phyloP scores from a whole-genome alignment of 1,140 invertebrate species.

The Gryon sp. region DNA sequence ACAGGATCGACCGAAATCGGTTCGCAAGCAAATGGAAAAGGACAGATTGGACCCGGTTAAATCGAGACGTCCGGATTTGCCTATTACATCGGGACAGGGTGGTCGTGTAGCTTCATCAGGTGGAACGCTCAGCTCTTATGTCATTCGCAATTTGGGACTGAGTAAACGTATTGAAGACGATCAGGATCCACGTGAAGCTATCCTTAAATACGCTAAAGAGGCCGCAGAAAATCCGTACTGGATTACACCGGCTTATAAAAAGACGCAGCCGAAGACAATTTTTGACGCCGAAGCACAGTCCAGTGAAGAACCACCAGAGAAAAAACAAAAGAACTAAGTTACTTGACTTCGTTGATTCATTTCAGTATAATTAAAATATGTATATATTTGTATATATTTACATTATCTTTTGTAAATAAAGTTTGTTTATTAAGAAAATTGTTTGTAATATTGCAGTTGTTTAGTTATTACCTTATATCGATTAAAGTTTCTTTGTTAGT shows the following conservation, averaged over 20 bases:
- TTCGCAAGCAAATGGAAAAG: conserved; percentile 94
- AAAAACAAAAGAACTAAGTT: conserved; percentile 42
- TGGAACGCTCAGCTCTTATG: conserved; percentile 97
- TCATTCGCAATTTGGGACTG: conserved; percentile 96
- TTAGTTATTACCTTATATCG: no score
- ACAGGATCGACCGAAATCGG: conserved; percentile 93
- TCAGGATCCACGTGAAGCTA: conserved; percentile 97
- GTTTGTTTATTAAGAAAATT: no score
- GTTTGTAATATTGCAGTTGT: no score
- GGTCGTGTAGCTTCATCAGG: conserved; percentile 97
- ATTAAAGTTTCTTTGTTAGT: no score
- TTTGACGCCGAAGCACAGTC: conserved; percentile 2
- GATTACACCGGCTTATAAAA: conserved; percentile 94
- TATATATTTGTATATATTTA: no score
- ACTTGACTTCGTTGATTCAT: no score
- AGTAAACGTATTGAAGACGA: conserved; percentile 97
- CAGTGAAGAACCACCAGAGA: conserved; percentile 41
- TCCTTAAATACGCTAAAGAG: conserved; percentile 97
- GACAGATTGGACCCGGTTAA: conserved; percentile 95
- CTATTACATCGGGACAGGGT: conserved; percentile 91
- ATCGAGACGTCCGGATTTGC: conserved; percentile 95
- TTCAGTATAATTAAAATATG: no score
- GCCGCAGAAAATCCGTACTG: conserved; percentile 98
- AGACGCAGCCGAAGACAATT: conserved; percentile 78
- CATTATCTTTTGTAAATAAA: no score